A percentile compares a stretch with the other conserved stretches of the same genome.
Conservation (phyloP, 2,888 invertebrate genomes). For the Didymodactylos carnosus region DNA sequence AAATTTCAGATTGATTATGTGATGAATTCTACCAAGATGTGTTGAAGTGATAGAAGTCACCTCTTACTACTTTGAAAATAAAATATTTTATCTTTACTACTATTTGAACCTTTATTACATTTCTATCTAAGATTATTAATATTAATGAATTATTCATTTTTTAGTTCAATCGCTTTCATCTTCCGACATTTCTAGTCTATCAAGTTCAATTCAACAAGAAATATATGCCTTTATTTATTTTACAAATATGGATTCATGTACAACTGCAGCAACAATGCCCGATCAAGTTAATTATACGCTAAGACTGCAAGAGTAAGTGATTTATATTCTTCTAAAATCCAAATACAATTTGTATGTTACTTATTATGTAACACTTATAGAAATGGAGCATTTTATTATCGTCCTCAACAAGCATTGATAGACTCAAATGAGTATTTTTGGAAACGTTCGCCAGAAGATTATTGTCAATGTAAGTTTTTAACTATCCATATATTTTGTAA, state of each 20-base stretch:
- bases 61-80: too few relatives aligned
- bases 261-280: background rate
- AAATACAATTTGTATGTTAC: too few relatives aligned
- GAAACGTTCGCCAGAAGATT: constrained; percentile 9
- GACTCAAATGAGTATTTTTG: background rate
- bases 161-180: background rate
- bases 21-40: too few relatives aligned
- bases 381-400: background rate
- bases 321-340: background rate
- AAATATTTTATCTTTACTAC: too few relatives aligned
- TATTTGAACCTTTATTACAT: too few relatives aligned
- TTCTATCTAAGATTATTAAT: too few relatives aligned
- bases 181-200: background rate
- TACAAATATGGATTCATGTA: background rate
- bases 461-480: background rate
- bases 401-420: background rate
- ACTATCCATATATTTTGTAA: background rate
- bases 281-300: background rate
- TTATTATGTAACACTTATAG: background rate
- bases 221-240: background rate
- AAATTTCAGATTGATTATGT: too few relatives aligned
- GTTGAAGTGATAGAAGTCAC: too few relatives aligned
- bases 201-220: background rate
- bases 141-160: too few relatives aligned
- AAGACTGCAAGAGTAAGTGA: background rate